Conservation (phyloP, 2,797 vertebrate species). For the Phalloptychus januarius region DNA sequence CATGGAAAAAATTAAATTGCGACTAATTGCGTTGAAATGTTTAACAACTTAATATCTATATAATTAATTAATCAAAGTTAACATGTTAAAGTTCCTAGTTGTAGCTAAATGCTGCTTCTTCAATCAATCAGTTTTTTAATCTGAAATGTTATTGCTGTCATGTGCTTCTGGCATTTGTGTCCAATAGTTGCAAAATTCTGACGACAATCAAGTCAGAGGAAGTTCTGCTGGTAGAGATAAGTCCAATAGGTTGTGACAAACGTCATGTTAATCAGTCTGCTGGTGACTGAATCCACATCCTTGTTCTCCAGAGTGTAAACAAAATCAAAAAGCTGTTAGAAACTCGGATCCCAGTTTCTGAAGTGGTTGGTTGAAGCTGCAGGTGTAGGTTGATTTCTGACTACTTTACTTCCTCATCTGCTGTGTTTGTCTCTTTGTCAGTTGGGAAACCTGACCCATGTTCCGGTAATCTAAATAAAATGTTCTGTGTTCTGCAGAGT, state of each 20-base stretch:
- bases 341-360: neutral
- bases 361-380: neutral
- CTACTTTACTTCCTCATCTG: neutral
- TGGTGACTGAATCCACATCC: conserved; percentile 27
- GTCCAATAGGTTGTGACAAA: neutral
- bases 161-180: neutral
- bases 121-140: neutral
- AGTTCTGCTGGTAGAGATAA: conserved; percentile 19
- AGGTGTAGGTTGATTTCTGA: neutral
- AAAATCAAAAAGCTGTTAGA: conserved; percentile 6
- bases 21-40: too few relatives aligned
- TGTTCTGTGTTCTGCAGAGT: conserved; percentile 45
- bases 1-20: too few relatives aligned
- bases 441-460: neutral
- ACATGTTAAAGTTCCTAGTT: too few relatives aligned
- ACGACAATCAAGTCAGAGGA: conserved; percentile 10
- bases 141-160: too few relatives aligned
- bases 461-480: neutral
- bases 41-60: too few relatives aligned
- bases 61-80: too few relatives aligned
- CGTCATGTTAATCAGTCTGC: conserved; percentile 15
- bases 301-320: conserved; percentile 4
- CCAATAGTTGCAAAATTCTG: neutral
- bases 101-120: neutral
- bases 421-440: neutral